phyloP scores from a whole-genome alignment of 37 sponge, comb jelly and placozoan species.

The Crambe crambe region DNA sequence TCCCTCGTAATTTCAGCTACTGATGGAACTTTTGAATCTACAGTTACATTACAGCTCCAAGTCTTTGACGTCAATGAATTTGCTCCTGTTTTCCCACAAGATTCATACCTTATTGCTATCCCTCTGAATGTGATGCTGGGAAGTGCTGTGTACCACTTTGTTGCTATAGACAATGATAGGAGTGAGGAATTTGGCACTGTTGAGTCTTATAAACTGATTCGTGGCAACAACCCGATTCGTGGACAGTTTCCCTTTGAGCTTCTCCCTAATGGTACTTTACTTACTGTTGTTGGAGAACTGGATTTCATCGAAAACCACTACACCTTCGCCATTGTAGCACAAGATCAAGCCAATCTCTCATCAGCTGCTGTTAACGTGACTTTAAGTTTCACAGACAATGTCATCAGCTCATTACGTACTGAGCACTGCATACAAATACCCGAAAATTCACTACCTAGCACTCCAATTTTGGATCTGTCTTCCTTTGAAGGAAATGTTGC shows the following conservation, averaged over 20 bases:
- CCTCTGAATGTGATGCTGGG: slow-evolving; percentile 7
- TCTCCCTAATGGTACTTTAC: slow-evolving; percentile 28
- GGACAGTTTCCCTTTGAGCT: slow-evolving; percentile 49
- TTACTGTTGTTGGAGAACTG: slow-evolving; percentile 16
- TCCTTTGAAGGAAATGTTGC: slow-evolving; percentile 6
- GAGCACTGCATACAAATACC: slow-evolving; percentile 42
- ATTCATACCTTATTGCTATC: slow-evolving; percentile 12
- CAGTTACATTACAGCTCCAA: slow-evolving; percentile 8
- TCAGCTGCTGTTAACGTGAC: slow-evolving; percentile 35
- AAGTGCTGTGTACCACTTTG: slow-evolving; percentile 3
- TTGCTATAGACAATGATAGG: slow-evolving; percentile 46
- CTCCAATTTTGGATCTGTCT: slow-evolving; percentile 35
- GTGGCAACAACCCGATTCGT: not conserved
- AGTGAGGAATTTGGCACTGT: slow-evolving; percentile 30
- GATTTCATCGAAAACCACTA: slow-evolving; percentile 24
- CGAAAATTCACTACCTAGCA: slow-evolving; percentile 29
- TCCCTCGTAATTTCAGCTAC: slow-evolving; percentile 28
- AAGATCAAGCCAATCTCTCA: slow-evolving; percentile 28
- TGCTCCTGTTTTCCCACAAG: slow-evolving; percentile 29
- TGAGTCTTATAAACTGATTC: slow-evolving; percentile 23
- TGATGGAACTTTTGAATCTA: slow-evolving; percentile 24
- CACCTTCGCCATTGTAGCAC: slow-evolving; percentile 29
- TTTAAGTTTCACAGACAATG: slow-evolving; percentile 13
- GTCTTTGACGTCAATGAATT: slow-evolving; percentile 58
- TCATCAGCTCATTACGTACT: not conserved